phyloP scores from a whole-genome alignment of 2,113 vertebrate species.

The Pionites leucogaster region DNA sequence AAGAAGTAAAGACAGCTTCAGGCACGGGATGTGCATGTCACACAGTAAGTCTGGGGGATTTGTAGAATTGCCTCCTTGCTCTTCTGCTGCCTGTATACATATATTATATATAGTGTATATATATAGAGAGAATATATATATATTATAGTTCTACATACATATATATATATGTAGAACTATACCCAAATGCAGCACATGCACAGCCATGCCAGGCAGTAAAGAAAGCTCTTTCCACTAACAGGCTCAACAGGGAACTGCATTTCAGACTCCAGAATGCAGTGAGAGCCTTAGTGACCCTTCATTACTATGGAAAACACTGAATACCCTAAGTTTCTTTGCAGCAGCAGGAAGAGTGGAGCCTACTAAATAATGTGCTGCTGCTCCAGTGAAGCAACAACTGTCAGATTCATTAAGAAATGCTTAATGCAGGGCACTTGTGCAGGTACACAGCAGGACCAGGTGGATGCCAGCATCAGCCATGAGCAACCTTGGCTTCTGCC shows the following conservation, averaged over 20 bases:
- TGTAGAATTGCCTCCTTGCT: neutral
- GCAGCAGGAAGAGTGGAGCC: neutral
- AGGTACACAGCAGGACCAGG: neutral
- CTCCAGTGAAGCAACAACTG: neutral
- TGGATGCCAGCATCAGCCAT: neutral
- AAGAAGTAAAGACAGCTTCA: neutral
- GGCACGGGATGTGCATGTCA: neutral
- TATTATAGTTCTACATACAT: too few species aligned
- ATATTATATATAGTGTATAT: too few species aligned
- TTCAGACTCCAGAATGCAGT: neutral
- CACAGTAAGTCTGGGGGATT: neutral
- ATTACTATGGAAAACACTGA: neutral
- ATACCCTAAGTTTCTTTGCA: neutral
- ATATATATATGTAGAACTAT: neutral
- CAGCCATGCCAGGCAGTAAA: neutral
- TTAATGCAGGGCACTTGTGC: neutral
- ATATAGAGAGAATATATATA: too few species aligned
- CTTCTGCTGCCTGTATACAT: neutral
- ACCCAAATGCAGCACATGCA: neutral
- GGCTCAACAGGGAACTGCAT: neutral
- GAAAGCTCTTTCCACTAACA: neutral
- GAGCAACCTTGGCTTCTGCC: neutral
- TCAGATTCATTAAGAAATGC: neutral
- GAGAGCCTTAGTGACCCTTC: neutral
- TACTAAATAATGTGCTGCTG: neutral